Evolutionary conservation across 2,888 invertebrate genomes (phyloP).

Genomic region (Chrysomela aeneicollis): DNA sequence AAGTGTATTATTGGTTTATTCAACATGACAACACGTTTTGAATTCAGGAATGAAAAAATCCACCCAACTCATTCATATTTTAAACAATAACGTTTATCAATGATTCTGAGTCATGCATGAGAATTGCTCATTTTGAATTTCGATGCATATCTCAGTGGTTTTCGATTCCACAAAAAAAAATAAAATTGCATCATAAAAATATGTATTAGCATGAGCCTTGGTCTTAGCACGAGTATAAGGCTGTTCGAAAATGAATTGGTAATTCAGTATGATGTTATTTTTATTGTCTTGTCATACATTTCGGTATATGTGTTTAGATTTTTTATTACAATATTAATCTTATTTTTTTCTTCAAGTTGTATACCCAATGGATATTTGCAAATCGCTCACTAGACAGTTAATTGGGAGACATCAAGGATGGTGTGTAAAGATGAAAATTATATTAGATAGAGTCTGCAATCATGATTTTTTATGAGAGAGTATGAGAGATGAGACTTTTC

Average conservation of each 20-base stretch:
- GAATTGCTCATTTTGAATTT: neutral
- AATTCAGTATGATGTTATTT: constrained; percentile 17
- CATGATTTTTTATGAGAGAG: no score
- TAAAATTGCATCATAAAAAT: constrained; percentile 23
- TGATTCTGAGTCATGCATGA: no score
- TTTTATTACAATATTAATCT: constrained; percentile 31
- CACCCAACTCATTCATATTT: no score
- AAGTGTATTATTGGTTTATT: no score
- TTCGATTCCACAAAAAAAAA: constrained; percentile 13
- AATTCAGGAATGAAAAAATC: no score
- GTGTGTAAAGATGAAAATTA: no score
- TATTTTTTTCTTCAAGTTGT: constrained; percentile 22
- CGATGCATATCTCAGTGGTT: neutral
- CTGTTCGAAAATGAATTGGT: constrained; percentile 22
- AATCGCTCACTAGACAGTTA: no score
- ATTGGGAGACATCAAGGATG: no score
- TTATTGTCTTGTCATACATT: constrained; percentile 25
- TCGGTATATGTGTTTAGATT: constrained; percentile 25
- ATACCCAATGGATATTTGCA: neutral
- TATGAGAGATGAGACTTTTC: no score
- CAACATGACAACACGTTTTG: no score
- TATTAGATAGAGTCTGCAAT: no score
- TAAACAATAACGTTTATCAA: no score
- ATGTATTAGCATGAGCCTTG: constrained; percentile 28
- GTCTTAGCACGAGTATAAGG: constrained; percentile 15